Evolutionary conservation across 2,797 vertebrate genomes (phyloP).

Genomic region (Sebastes trivittatus): DNA sequence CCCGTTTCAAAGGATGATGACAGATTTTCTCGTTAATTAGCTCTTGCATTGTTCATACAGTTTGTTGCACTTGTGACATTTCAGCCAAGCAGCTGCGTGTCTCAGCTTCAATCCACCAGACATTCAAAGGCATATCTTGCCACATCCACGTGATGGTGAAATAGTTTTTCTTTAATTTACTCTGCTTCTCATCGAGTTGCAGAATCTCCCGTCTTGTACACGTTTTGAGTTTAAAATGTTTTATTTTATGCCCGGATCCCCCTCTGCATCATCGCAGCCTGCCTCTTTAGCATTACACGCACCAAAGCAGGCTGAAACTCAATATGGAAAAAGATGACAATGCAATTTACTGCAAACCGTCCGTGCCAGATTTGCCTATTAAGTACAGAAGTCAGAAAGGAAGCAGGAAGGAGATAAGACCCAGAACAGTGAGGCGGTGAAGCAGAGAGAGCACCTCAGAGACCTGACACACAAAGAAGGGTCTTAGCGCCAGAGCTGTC

Average conservation of each 20-base stretch:
- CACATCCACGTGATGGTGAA: slow-evolving; percentile 9
- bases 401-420: slow-evolving; percentile 59
- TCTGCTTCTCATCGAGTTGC: slow-evolving; percentile 15
- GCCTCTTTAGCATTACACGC: slow-evolving; percentile 41
- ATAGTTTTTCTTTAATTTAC: slow-evolving; percentile 19
- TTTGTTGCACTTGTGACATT: slow-evolving; percentile 25
- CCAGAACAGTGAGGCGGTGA: slow-evolving; percentile 44
- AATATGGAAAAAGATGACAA: slow-evolving; percentile 66
- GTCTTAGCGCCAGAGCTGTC: slow-evolving; percentile 55
- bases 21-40: slow-evolving; percentile 69
- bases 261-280: slow-evolving; percentile 1
- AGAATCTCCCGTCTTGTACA: slow-evolving; percentile 6
- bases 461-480: slow-evolving; percentile 60
- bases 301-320: slow-evolving; percentile 39
- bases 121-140: slow-evolving; percentile 7
- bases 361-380: slow-evolving; percentile 67
- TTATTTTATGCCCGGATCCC: slow-evolving; percentile 40
- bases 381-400: slow-evolving; percentile 60
- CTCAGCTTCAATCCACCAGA: slow-evolving; percentile 28
- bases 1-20: slow-evolving; percentile 48
- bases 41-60: slow-evolving; percentile 46
- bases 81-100: slow-evolving; percentile 19
- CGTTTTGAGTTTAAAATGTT: slow-evolving; percentile 47
- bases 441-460: slow-evolving; percentile 59
- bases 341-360: slow-evolving; percentile 63